Conservation (phyloP, 2,888 invertebrate species). For the Geophilus truncorum region DNA sequence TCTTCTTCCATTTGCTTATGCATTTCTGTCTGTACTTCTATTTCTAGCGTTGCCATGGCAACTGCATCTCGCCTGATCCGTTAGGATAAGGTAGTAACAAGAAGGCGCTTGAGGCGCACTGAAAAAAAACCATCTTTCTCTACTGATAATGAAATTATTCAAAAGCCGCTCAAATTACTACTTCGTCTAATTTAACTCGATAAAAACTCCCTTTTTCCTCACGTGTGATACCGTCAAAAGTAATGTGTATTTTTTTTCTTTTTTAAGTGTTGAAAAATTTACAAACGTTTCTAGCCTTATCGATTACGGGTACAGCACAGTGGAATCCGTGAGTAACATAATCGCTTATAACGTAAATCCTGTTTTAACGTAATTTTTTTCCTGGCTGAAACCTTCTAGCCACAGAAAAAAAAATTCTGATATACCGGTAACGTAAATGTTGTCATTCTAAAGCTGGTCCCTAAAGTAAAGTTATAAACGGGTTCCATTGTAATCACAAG, state of each 20-base stretch:
- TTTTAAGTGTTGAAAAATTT: not conserved
- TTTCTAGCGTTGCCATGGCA: not conserved
- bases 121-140: not conserved
- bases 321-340: not conserved
- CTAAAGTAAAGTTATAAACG: too few species aligned
- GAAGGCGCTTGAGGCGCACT: not conserved
- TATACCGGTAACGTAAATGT: too few species aligned
- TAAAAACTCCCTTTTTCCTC: not conserved
- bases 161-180: conserved; percentile 15
- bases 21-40: too few species aligned
- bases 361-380: too few species aligned
- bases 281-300: not conserved
- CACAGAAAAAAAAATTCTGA: too few species aligned
- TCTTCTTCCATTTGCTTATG: too few species aligned
- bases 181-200: conserved; percentile 10
- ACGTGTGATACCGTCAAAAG: not conserved
- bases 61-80: conserved; percentile 14
- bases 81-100: not conserved
- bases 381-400: too few species aligned
- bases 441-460: too few species aligned
- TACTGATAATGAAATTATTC: conserved; percentile 16
- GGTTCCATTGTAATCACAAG: too few species aligned
- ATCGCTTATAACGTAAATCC: not conserved
- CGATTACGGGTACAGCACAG: not conserved
- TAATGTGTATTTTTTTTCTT: not conserved